Evolutionary conservation across 1,140 invertebrate genomes (phyloP), one percentile per base, ranked within the genome.

Genomic region (Tribolium castaneum): DNA sequence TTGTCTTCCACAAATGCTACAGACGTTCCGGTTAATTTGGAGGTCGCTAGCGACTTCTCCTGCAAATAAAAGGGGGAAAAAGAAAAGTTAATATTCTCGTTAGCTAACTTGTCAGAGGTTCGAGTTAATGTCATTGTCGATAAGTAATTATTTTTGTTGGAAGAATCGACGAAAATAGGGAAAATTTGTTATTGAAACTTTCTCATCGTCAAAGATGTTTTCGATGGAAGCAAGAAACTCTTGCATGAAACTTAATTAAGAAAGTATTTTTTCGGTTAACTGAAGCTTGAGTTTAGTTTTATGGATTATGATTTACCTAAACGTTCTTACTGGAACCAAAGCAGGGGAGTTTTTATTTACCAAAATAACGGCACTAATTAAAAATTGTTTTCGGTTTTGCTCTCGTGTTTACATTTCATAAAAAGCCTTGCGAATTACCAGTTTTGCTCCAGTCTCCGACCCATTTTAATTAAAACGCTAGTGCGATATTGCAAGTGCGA

Each of bases 171-270:
- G 22, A n/a, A 59, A 59, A 22, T 59, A 59, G 22, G 19, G 54
- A 59, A 59, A 59, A 59, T 59, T 59, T 59, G 54, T 59, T 59
- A 59, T 30, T 59, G 54, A 59, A 59, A 25, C 54, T 45, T 45
- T 45, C 39, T 10, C 39, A 30, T 45, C 39, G n/a, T 45, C 22
- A 16, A 52, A 52, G 51, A 52, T 52, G 51, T 52, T 52, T 52
- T 52, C 1, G 51, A 52, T 52, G 51, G 13, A 52, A 2, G 49
- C 10, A 50, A 12, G 49, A 14, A 52, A 52, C 51, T 52, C 51
- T 50, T 52, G 13, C 13, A 19, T 52, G 6, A 52, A 52, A 52
- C 13, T 52, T 52, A 52, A 52, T 52, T 52, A 52, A 52, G 9
- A 52, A 52, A 52, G 51, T 52, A 52, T 52, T 52, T 52, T 50